phyloP scores from a whole-genome alignment of 2,888 invertebrate genomes.

The Lochmaea capreae region DNA sequence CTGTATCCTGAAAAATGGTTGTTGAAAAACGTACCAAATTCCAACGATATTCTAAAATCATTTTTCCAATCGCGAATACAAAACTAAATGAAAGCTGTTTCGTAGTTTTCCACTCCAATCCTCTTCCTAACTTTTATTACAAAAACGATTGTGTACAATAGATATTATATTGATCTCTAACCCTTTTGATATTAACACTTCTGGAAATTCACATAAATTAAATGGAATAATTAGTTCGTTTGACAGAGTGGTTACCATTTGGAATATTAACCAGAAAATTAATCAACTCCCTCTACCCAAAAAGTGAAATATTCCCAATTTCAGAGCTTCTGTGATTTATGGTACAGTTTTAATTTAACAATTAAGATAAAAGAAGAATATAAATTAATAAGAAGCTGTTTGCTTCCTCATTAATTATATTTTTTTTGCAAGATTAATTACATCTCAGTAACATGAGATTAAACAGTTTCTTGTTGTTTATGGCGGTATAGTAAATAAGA shows the following conservation, averaged over 20 bases:
- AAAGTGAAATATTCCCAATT: slow-evolving; percentile 20
- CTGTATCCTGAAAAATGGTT: no score
- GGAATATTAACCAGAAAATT: slow-evolving; percentile 34
- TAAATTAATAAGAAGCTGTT: neutral
- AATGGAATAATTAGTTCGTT: slow-evolving; percentile 27
- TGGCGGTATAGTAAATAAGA: no score
- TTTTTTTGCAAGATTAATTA: neutral
- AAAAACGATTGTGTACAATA: no score
- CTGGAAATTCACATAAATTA: slow-evolving; percentile 35
- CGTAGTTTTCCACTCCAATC: no score
- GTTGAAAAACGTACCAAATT: no score
- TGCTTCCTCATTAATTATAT: neutral
- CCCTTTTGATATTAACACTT: slow-evolving; percentile 18
- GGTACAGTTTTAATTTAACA: neutral
- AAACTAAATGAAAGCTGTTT: no score
- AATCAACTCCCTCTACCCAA: slow-evolving; percentile 25
- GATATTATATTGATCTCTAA: neutral
- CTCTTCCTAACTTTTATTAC: no score
- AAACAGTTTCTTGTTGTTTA: no score
- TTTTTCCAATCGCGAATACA: no score
- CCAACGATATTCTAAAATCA: no score
- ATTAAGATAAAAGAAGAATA: slow-evolving; percentile 1
- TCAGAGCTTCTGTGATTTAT: slow-evolving; percentile 20
- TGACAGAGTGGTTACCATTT: slow-evolving; percentile 30
- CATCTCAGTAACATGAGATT: no score